These are phyloP conservation scores for Druceiella hillmani DNA, from an alignment of 2,888 invertebrate species.

Conservation along the genomic window DNA sequence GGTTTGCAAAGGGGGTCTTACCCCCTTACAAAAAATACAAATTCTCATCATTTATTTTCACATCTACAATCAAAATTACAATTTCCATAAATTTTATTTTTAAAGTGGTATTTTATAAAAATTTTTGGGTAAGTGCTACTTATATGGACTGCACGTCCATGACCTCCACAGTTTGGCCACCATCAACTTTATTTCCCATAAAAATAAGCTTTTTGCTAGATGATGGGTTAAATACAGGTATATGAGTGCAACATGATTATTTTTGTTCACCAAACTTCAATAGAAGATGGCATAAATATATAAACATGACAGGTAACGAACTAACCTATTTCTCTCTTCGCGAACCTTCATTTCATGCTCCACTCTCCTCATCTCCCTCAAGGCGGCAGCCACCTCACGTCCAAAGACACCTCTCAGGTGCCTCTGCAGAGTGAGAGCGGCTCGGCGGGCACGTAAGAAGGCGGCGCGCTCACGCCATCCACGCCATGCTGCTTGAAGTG, in stretches of 20 bases:
- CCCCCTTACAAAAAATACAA: no score
- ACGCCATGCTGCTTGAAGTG: conserved; percentile 78
- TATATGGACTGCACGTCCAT: no score
- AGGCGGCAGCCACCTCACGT: conserved; percentile 77
- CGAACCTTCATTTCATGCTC: conserved; percentile 81
- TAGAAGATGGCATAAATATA: not conserved
- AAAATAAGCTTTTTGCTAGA: no score
- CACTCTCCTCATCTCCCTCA: conserved; percentile 81
- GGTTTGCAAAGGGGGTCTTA: no score
- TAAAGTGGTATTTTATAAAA: no score
- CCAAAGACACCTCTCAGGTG: conserved; percentile 87
- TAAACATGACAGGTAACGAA: not conserved
- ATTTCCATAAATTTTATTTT: no score
- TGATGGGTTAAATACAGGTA: no score
- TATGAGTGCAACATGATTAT: not conserved
- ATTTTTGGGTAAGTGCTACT: no score
- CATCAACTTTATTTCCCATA: no score
- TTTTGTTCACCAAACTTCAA: conserved; percentile 5
- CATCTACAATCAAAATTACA: no score
- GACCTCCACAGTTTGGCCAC: no score
- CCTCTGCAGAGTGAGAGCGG: conserved; percentile 80
- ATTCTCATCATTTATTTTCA: no score
- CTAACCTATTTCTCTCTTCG: conserved; percentile 52
- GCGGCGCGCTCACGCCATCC: conserved; percentile 80
- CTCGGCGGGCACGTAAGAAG: conserved; percentile 75